Base-by-base conservation (phyloP, 2,888 invertebrate genomes). In the Troides aeacus region DNA sequence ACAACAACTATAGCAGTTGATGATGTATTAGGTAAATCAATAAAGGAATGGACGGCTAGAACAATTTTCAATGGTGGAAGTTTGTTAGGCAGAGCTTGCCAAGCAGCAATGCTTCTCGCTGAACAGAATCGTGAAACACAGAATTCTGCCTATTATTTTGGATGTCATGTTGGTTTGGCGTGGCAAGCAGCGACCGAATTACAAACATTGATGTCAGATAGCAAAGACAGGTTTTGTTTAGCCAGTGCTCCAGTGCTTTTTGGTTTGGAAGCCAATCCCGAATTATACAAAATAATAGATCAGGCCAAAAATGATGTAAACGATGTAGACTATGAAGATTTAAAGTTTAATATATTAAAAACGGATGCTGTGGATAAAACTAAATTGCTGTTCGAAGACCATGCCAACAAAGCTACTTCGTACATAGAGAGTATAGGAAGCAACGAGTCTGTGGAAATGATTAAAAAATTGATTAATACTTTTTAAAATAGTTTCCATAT, bases 191-290 rank as follows among this genome's bases (percentile, higher is more conserved):
- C 89, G 56, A 84, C 86, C 0, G 92, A 93, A 81, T 71, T 92
- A 5, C 87, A 89, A 65, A 85, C 83, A 12, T 71, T 79, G 78
- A 94, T 74, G 87, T 95, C 86, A 86, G 95, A 83, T 93, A 96
- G 65, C 94, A 92, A 90, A 75, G 88, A 89, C 10, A 95, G 95
- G 73, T 96, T 96, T 79, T 95, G 95, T 82, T 87, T 97, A 66
- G 95, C 97, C 4, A 96, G 96, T 74, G 97, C 97, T 1, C 98
- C 98, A 0, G 95, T 97, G 0, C 93, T 97, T 70, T 97, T 97
- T 73, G 97, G 97, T 75, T 88, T 97, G 58, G 95, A 97, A 84
- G 93, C 95, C 65, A 96, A 97, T 80, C 95, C 96, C 0, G 93
- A 94, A 23, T 83, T 97, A 63, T 96, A 96, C 75, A 92, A 91